These are phyloP conservation scores for Bombus difficillimus DNA, from an alignment of 1,140 invertebrate species.

Conservation along the genomic window DNA sequence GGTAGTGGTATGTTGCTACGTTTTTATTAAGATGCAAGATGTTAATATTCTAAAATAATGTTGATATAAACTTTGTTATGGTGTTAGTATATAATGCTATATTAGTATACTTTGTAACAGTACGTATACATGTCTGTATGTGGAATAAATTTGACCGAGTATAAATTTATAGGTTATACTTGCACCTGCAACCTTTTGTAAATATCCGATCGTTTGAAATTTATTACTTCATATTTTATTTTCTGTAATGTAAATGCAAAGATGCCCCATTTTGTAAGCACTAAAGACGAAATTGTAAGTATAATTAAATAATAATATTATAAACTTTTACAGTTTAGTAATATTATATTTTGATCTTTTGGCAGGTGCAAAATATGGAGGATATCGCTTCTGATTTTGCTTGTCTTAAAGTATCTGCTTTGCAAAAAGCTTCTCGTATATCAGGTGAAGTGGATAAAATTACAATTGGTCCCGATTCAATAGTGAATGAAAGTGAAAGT, in stretches of 20 bases:
- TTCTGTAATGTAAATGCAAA: background rate
- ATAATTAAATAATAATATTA: background rate
- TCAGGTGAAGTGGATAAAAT: conserved; percentile 70
- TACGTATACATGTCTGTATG: background rate
- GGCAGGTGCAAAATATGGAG: conserved; percentile 59
- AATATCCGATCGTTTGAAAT: conserved; percentile 6
- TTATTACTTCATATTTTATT: conserved; percentile 15
- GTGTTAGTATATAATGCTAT: background rate
- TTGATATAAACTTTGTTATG: background rate
- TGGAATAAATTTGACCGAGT: background rate
- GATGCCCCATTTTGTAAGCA: conserved; percentile 29
- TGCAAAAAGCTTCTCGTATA: conserved; percentile 76
- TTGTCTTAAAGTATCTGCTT: conserved; percentile 77
- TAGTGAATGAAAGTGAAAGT: conserved; percentile 35
- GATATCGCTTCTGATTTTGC: conserved; percentile 73
- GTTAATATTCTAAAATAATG: background rate
- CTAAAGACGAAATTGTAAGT: conserved; percentile 30
- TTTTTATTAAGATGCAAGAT: background rate
- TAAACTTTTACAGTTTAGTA: background rate
- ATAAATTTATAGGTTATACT: conserved; percentile 36
- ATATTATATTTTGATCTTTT: background rate
- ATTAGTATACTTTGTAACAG: background rate
- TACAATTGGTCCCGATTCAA: conserved; percentile 75
- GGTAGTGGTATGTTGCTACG: background rate
- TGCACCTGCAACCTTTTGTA: conserved; percentile 3